Evolutionary conservation across 37 sponge, comb jelly and placozoan species (phyloP).

Genomic region (Theonella swinhoei): DNA sequence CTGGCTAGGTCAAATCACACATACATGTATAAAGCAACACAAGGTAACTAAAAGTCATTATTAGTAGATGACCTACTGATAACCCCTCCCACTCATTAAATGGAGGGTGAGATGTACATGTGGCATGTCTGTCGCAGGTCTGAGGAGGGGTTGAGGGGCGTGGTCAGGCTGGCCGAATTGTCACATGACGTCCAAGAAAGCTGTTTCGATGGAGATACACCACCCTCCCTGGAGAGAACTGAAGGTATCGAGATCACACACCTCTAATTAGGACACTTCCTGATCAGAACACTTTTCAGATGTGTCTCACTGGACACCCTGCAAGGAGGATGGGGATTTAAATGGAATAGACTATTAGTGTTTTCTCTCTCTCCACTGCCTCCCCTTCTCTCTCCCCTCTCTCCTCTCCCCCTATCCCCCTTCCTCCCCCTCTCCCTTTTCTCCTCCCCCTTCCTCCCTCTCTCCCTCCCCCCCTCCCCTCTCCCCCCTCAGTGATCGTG

Average conservation of each 20-base stretch:
- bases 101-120: too few relatives aligned
- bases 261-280: too few relatives aligned
- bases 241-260: constrained; percentile 1
- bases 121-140: not conserved
- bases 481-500: constrained; percentile 33
- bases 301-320: too few relatives aligned
- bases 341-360: too few relatives aligned
- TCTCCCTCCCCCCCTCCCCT: not conserved
- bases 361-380: not conserved
- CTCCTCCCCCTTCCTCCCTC: not conserved
- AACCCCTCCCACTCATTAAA: too few relatives aligned
- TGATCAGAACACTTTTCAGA: too few relatives aligned
- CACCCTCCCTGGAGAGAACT: not conserved
- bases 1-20: too few relatives aligned
- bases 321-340: too few relatives aligned
- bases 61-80: too few relatives aligned
- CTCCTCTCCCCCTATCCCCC: not conserved
- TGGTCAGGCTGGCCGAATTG: not conserved
- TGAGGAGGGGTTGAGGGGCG: not conserved
- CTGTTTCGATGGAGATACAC: not conserved
- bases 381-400: constrained; percentile 2
- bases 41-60: too few relatives aligned
- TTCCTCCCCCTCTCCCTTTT: not conserved
- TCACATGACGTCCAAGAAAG: not conserved
- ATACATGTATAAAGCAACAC: too few relatives aligned